These are phyloP conservation scores for Coptodon rendalli DNA, from an alignment of 2,113 vertebrate genomes.

Conservation along the genomic window DNA sequence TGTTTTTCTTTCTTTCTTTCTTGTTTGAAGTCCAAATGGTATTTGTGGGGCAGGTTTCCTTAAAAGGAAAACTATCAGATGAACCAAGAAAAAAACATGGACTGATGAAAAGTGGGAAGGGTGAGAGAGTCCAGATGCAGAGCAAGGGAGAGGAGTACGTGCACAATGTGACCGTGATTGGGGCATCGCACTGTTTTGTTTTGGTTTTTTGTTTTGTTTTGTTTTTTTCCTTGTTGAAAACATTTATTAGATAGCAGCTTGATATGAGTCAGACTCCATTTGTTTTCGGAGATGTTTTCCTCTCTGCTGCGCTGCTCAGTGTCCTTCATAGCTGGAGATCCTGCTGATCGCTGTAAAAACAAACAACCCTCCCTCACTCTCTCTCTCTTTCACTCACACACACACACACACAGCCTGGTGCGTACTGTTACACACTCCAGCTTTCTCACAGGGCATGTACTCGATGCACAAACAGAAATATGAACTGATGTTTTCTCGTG, in stretches of 20 bases:
- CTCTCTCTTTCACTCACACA: background rate
- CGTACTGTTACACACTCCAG: background rate
- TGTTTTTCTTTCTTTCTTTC: background rate
- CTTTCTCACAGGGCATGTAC: background rate
- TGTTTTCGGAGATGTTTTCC: constrained; percentile 48
- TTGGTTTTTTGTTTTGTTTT: rapidly evolving
- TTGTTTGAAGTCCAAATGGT: background rate
- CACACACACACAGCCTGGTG: background rate
- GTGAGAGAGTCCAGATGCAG: background rate
- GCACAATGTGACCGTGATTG: constrained; percentile 10
- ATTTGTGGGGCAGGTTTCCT: background rate
- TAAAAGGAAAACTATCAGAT: constrained; percentile 28
- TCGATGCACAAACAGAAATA: background rate
- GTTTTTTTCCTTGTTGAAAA: constrained; percentile 10
- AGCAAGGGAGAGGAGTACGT: background rate
- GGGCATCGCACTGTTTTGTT: background rate
- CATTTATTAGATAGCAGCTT: constrained; percentile 32
- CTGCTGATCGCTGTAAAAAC: constrained; percentile 49
- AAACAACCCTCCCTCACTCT: constrained; percentile 9
- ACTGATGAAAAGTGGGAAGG: background rate
- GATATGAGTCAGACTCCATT: constrained; percentile 27
- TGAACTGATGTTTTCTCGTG: background rate
- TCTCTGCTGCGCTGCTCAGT: constrained; percentile 19
- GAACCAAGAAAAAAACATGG: background rate
- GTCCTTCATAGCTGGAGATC: constrained; percentile 44